Base-by-base conservation (phyloP, 1,140 invertebrate genomes). In the Platyscapa corneri region DNA sequence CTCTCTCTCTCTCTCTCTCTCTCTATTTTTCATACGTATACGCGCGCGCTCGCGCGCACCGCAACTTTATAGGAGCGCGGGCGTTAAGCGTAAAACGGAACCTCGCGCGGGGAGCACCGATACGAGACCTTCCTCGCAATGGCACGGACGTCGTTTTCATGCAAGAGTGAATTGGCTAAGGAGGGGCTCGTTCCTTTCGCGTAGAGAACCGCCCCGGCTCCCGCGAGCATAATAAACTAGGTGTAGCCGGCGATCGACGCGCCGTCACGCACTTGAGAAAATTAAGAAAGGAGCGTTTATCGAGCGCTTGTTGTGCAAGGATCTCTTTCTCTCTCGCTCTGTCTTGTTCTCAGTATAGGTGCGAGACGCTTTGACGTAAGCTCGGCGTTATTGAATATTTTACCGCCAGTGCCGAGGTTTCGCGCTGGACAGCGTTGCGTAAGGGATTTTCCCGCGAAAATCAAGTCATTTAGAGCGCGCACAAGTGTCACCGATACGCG, bases 101-200 rank as follows among this genome's bases (percentile, higher is more conserved):
- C 65, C 84, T 37, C 72, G 42, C 14, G 82, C 42, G 72, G 20
- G 72, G 37, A 23, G 39, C 42, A 75, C 39, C 72, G 72, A 49
- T 39, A 75, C 72, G 72, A 75, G 72, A 46, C 72, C 39, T 70
- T 70, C 39, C 72, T 42, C 42, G 65, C 65, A 32, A 30, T 10
- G 32, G 32, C n/a, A 72, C 85, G 85, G 79, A 82, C 85, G 81
- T 86, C 85, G 85, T 86, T 86, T 86, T 86, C 85, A 86, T 67
- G 85, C 80, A 82, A 86, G 70, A 83, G 60, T 39, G 75, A 80
- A 10, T 37, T 32, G 72, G 56, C 32, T 82, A 86, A 86, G 72
- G 79, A 86, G 84, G 27, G 27, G 18, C 79, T 49, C 23, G 53
- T 27, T 49, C 60, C 46, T 67, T 77, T 46, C 18, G 72, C 72